Evolutionary conservation across 2,888 invertebrate genomes (phyloP).

Genomic region (Halictus quadricinctus): DNA sequence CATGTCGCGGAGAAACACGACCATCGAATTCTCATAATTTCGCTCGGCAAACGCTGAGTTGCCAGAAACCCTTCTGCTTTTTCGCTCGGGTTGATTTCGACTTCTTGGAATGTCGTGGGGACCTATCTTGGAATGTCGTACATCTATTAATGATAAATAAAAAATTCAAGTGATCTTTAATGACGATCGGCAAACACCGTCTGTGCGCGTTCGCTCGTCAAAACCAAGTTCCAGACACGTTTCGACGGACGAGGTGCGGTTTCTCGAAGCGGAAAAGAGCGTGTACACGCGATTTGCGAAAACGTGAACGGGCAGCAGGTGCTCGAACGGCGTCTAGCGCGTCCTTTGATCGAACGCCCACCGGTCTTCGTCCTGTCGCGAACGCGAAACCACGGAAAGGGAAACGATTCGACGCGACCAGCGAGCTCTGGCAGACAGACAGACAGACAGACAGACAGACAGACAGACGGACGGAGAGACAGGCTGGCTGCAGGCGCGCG

Average conservation of each 20-base stretch:
- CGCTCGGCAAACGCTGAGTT: neutral
- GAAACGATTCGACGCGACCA: neutral
- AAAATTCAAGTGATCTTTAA: too few relatives aligned
- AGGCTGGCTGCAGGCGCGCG: neutral
- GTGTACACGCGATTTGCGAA: neutral
- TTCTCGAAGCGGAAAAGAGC: too few relatives aligned
- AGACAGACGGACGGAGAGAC: neutral
- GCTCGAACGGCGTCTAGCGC: neutral
- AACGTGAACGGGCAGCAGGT: neutral
- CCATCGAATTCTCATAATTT: neutral
- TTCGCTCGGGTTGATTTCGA: neutral
- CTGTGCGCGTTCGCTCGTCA: too few relatives aligned
- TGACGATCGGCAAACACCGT: too few relatives aligned
- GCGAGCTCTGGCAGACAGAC: neutral
- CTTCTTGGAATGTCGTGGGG: neutral
- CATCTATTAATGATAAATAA: too few relatives aligned
- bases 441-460: neutral
- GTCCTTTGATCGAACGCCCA: neutral
- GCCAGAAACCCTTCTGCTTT: neutral
- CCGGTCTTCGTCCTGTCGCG: neutral
- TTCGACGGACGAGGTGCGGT: too few relatives aligned
- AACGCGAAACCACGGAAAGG: neutral
- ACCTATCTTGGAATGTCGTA: neutral
- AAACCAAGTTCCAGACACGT: too few relatives aligned
- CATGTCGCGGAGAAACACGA: neutral